Evolutionary conservation across 1,140 invertebrate species (phyloP), one percentile per base, ranked within the genome.

Genomic region (Phymastichus coffea): DNA sequence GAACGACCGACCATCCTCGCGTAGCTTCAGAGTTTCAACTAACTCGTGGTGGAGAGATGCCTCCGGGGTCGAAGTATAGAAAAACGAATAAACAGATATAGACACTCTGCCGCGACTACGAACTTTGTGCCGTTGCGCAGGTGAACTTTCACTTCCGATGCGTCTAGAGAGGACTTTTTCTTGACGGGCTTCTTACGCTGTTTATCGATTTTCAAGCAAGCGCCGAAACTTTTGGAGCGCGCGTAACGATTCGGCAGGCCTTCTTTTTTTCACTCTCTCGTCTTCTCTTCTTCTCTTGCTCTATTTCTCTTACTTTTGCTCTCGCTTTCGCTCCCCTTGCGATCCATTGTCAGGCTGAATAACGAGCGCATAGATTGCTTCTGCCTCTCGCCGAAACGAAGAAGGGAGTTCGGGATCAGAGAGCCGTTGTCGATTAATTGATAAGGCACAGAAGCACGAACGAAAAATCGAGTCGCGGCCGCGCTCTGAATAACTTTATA

Each of bases 311-410:
- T 51, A 14, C 20, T 37, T 10, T 8, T 22, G 9, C 25, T 12
- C 26, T 8, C 10, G 3, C 9, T 3, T 20, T 43, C 30, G 33
- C 4, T 23, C 22, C 3, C 9, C 6, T 33, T 33, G 28, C 28
- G 12, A 33, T 6, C 55, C 59, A 61, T 61, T 61, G 59, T 61
- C 59, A 52, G 23, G n/a, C 49, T 55, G 51, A 61, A 61, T 61
- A 61, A 61, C 59, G 59, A 49, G 59, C 43, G 59, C 59, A 37
- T 30, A 47, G 58, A 61, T 54, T 56, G 52, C 52, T 49, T 53
- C 49, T 61, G 17, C 25, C 46, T 17, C 12, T 28, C n/a, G 17
- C n/a, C 25, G 20, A 22, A 19, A 6, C 17, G 54, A 20, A 33
- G 23, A 15, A 44, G 28, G 15, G 43, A 35, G n/a, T n/a, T n/a